These are phyloP conservation scores for Colostygia pectinataria DNA, from an alignment of 2,888 invertebrate species.

Conservation along the genomic window DNA sequence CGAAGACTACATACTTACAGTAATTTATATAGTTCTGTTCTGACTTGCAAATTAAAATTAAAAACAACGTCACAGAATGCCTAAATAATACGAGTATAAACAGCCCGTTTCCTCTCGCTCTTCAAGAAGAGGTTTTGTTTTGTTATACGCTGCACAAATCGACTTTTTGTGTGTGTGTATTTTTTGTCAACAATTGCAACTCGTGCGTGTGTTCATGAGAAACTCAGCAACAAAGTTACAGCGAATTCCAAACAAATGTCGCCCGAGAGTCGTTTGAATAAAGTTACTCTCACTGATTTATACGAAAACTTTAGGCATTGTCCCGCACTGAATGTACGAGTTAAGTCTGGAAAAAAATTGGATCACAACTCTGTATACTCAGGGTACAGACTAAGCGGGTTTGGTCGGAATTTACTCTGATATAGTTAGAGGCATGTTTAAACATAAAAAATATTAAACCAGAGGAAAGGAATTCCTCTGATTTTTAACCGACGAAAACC, in stretches of 20 bases:
- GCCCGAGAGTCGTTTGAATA: slow-evolving; percentile 81
- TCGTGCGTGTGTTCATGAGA: slow-evolving; percentile 20
- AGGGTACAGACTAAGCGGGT: too few relatives aligned
- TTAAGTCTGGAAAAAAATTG: slow-evolving; percentile 7
- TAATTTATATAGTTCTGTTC: too few relatives aligned
- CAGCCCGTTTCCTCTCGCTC: too few relatives aligned
- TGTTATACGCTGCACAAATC: slow-evolving; percentile 3
- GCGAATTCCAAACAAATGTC: slow-evolving; percentile 77
- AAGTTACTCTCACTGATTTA: slow-evolving; percentile 79
- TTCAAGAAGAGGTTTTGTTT: neutral
- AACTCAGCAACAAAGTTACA: slow-evolving; percentile 52
- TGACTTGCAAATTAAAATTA: too few relatives aligned
- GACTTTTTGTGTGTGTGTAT: neutral
- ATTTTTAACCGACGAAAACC: too few relatives aligned
- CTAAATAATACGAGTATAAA: too few relatives aligned
- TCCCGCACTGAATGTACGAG: slow-evolving; percentile 55
- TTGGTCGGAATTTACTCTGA: too few relatives aligned
- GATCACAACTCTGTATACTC: neutral
- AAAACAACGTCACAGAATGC: too few relatives aligned
- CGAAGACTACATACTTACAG: too few relatives aligned
- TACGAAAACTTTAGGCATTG: slow-evolving; percentile 70
- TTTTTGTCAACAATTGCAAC: slow-evolving; percentile 26
- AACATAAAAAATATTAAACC: too few relatives aligned
- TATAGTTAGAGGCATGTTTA: too few relatives aligned
- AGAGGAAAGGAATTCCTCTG: too few relatives aligned